Conservation (phyloP, 2,113 vertebrate species). For the Erythrocercus mccallii region DNA sequence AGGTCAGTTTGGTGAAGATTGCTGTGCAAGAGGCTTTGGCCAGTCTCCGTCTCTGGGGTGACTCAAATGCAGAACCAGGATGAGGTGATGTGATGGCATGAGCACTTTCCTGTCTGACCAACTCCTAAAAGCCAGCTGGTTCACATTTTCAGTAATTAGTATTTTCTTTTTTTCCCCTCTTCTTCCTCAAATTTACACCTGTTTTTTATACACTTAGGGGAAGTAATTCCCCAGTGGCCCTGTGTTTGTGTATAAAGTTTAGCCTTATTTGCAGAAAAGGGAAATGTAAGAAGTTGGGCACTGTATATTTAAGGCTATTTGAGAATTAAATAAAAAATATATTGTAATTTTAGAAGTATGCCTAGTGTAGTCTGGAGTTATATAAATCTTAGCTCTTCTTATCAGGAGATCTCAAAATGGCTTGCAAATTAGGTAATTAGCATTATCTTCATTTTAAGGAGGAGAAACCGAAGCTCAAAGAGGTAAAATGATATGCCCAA, state of each 20-base stretch:
- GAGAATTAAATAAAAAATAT: not conserved
- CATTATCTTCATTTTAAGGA: not conserved
- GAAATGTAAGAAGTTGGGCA: not conserved
- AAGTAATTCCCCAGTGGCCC: not conserved
- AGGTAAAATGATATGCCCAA: not conserved
- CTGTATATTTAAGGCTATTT: not conserved
- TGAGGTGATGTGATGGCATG: not conserved
- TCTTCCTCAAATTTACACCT: not conserved
- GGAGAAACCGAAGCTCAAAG: not conserved
- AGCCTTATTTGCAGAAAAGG: not conserved
- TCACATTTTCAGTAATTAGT: not conserved
- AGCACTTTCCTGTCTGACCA: not conserved
- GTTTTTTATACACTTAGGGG: not conserved
- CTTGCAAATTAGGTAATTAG: conserved; percentile 22
- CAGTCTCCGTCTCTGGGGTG: not conserved
- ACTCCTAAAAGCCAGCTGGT: not conserved
- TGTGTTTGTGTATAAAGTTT: not conserved
- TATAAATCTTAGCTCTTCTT: not conserved
- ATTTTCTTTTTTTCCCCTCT: not conserved
- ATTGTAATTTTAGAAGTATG: not conserved
- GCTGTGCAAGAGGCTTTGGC: not conserved
- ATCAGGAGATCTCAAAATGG: not conserved
- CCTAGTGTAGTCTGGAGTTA: not conserved
- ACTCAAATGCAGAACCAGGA: not conserved
- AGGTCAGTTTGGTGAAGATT: not conserved